A percentile compares a stretch with the other conserved stretches of the same genome.
Evolutionary conservation across 2,888 invertebrate genomes (phyloP).

Genomic region (Orthosia cruda): DNA sequence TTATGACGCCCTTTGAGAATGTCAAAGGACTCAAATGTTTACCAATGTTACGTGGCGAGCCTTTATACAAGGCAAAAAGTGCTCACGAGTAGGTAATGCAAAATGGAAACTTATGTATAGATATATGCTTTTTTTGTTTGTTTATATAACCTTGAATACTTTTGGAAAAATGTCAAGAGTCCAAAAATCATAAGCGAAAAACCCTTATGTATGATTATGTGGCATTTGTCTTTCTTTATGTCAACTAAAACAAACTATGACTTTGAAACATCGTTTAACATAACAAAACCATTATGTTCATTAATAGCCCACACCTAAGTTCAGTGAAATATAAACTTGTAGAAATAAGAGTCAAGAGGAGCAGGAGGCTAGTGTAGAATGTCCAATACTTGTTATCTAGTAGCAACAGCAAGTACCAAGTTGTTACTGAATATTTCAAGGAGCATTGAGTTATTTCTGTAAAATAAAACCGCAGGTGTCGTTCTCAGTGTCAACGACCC

Average conservation of each 20-base stretch:
- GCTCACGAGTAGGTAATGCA: background rate
- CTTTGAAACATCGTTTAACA: background rate
- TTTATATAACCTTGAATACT: background rate
- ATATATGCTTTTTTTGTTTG: too few relatives aligned
- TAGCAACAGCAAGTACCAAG: too few relatives aligned
- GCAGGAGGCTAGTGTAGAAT: background rate
- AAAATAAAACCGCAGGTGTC: constrained; percentile 41
- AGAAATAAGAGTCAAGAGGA: background rate
- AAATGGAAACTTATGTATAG: background rate
- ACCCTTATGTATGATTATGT: background rate
- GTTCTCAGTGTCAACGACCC: constrained; percentile 61
- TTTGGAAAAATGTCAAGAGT: background rate
- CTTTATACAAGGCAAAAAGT: background rate
- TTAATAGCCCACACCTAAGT: background rate
- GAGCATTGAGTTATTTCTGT: constrained; percentile 14
- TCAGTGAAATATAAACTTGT: constrained; percentile 2
- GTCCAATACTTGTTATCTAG: background rate
- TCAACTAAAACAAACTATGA: background rate
- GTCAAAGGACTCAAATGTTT: background rate
- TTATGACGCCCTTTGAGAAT: background rate
- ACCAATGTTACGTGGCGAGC: background rate
- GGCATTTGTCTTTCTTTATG: background rate
- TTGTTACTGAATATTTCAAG: constrained; percentile 21
- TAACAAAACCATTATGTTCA: background rate
- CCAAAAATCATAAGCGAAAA: background rate